Evolutionary conservation across 37 sponge, comb jelly and placozoan species (phyloP).

Genomic region (Aplysina aerophoba): DNA sequence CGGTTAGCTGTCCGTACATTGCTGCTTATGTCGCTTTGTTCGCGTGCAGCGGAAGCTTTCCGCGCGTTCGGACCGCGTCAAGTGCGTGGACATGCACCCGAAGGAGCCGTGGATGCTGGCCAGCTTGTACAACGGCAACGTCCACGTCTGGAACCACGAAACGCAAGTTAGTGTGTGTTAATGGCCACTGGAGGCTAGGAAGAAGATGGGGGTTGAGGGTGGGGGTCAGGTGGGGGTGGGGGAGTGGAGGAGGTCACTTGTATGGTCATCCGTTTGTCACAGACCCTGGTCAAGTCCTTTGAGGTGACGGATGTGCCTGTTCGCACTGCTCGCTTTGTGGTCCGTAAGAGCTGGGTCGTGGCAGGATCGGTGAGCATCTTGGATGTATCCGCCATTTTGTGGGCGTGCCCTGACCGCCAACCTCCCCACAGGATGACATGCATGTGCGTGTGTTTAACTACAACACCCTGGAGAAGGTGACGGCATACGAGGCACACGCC

Average conservation of each 20-base stretch:
- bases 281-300: conserved; percentile 88
- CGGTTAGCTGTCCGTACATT: background rate
- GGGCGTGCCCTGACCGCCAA: background rate
- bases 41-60: conserved; percentile 78
- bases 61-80: conserved; percentile 97
- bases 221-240: background rate
- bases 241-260: too few species aligned
- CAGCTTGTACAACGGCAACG: conserved; percentile 94
- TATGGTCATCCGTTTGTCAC: background rate
- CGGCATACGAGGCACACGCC: conserved; percentile 92
- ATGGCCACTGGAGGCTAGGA: background rate
- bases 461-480: conserved; percentile 98
- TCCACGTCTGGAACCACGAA: conserved; percentile 98
- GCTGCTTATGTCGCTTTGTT: background rate
- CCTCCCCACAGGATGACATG: conserved; percentile 86
- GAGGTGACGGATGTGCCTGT: conserved; percentile 90
- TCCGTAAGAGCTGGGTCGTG: conserved; percentile 94
- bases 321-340: conserved; percentile 90
- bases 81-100: conserved; percentile 93
- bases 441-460: conserved; percentile 92
- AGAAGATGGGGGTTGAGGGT: background rate
- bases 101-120: conserved; percentile 98
- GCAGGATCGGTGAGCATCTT: conserved; percentile 77
- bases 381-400: background rate
- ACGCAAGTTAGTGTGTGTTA: conserved; percentile 56